Conservation (phyloP, 2,888 invertebrate genomes). For the Petrolisthes manimaculis region DNA sequence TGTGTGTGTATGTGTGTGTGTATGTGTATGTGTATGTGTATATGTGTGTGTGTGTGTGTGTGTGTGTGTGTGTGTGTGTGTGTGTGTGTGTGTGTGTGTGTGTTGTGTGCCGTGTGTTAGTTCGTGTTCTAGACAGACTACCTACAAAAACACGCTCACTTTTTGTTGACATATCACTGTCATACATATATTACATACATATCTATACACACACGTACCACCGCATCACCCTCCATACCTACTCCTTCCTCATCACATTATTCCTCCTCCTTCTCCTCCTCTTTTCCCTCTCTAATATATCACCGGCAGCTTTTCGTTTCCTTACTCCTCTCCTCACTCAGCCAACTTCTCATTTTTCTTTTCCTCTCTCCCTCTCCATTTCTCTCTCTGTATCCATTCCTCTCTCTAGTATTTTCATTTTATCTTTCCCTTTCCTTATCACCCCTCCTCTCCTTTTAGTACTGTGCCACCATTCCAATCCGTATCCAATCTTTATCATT, state of each 20-base stretch:
- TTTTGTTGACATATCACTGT: too few relatives aligned
- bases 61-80: too few relatives aligned
- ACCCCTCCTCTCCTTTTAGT: background rate
- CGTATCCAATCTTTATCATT: background rate
- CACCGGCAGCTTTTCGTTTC: background rate
- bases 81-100: background rate
- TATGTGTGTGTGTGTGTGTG: too few relatives aligned
- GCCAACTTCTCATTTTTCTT: background rate
- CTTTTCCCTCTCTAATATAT: background rate
- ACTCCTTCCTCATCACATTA: background rate
- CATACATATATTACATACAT: too few relatives aligned
- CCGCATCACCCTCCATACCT: background rate
- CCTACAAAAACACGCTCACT: too few relatives aligned
- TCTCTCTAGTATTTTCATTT: background rate
- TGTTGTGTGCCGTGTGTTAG: too few relatives aligned
- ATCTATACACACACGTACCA: too few relatives aligned
- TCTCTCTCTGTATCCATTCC: background rate
- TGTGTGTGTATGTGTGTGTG: too few relatives aligned
- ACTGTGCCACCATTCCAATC: background rate
- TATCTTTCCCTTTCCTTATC: background rate
- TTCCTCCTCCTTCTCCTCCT: background rate
- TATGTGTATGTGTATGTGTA: too few relatives aligned
- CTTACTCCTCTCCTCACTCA: background rate
- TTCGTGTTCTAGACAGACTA: too few relatives aligned
- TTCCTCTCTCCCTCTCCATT: background rate